Base-by-base conservation (phyloP, 2,797 vertebrate species). In the Hozukius guyotensis region DNA sequence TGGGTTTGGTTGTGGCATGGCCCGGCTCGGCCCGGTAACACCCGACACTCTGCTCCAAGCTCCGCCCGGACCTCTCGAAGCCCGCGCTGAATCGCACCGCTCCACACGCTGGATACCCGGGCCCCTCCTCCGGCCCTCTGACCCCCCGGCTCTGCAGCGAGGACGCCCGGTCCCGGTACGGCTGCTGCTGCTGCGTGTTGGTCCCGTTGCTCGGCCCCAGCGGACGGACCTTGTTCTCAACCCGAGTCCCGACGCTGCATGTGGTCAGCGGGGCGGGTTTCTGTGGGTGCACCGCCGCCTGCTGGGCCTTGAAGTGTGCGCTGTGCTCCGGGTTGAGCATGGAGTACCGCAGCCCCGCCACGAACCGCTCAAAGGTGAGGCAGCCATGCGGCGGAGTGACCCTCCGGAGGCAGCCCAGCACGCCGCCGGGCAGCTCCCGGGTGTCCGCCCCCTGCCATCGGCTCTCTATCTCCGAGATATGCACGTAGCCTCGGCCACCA, bases 401-500 rank as follows among this genome's bases (percentile, higher is more conserved):
- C 78, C 92, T 92, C 80, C 97, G 85, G 85, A 99, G 85, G 32
- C 97, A 97, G 75, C 95, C 89, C 89, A 98, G 92, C 61, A 99
- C 98, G 4, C 97, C 97, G 24, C 95, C 93, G 42, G 98, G 97
- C 66, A 98, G 86, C 36, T 96, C 97, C 20, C 91, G 95, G 13
- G 97, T 94, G 77, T 97, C 97, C 0, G 97, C 94, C 4, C 97
- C 97, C 76, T 95, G 96, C 98, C 98, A 99, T 62, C 98, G 97
- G 64, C 96, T 97, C 94, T 99, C 97, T 61, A 99, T 99, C 95
- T 99, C 98, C n/a, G 95, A 96, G 2, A 99, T 95, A 90, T 98
- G 98, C 31, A 99, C 97, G 49, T 93, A 97, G 0, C 98, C 98
- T 7, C 97, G 93, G 11, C 95, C 95, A 4, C 92, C 93, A 64